Percentiles rank a stretch among this genome's conserved stretches.
Conservation (phyloP, 2,888 invertebrate species). For the Therioaphis trifolii region DNA sequence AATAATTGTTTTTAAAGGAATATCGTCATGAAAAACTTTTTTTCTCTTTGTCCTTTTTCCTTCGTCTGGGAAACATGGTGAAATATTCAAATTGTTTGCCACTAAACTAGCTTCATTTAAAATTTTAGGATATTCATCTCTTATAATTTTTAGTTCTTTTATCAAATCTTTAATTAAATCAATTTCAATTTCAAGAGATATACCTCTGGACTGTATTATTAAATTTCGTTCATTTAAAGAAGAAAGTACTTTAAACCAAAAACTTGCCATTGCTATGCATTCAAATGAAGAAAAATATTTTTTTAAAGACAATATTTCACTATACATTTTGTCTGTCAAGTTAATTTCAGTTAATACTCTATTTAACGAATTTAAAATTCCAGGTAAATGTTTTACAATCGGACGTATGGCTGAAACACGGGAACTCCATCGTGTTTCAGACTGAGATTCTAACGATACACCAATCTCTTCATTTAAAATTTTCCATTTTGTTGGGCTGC, state of each 20-base stretch:
- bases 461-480: slow-evolving; percentile 52
- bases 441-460: slow-evolving; percentile 52
- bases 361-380: too few species aligned
- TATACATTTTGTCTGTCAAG: slow-evolving; percentile 12
- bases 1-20: too few species aligned
- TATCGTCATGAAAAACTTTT: too few species aligned
- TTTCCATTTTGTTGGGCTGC: slow-evolving; percentile 39
- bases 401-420: slow-evolving; percentile 41
- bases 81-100: too few species aligned
- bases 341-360: slow-evolving; percentile 28
- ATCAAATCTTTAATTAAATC: neutral
- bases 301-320: slow-evolving; percentile 20
- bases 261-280: slow-evolving; percentile 36
- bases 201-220: slow-evolving; percentile 42
- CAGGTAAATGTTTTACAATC: too few species aligned
- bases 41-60: too few species aligned
- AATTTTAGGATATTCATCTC: too few species aligned
- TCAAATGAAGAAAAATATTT: slow-evolving; percentile 58
- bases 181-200: slow-evolving; percentile 46
- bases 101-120: too few species aligned
- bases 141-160: too few species aligned
- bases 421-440: slow-evolving; percentile 51
- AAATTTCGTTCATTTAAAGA: slow-evolving; percentile 43
- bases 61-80: too few species aligned
- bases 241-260: slow-evolving; percentile 49